Conservation (phyloP, 1,140 invertebrate genomes). For the Dendroctonus ponderosae region DNA sequence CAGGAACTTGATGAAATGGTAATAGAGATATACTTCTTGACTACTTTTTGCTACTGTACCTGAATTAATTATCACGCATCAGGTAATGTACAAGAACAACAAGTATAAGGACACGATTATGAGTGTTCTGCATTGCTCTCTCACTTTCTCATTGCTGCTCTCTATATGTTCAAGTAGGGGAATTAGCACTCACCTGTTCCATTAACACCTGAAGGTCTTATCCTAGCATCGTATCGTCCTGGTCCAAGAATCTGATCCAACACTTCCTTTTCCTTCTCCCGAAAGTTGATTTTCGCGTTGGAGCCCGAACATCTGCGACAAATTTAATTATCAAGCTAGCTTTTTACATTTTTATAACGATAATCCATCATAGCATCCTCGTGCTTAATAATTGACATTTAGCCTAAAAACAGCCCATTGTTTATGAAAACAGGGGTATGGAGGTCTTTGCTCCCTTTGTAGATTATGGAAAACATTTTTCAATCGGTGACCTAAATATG, state of each 20-base stretch:
- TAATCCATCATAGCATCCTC: no score
- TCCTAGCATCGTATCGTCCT: slow-evolving; percentile 87
- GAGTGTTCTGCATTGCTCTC: slow-evolving; percentile 2
- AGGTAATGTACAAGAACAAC: no score
- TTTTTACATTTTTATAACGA: no score
- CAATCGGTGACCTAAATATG: slow-evolving; percentile 10
- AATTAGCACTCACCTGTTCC: slow-evolving; percentile 74
- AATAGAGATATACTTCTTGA: no score
- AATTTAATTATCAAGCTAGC: not conserved
- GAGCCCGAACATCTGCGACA: slow-evolving; percentile 55
- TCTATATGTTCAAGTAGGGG: slow-evolving; percentile 26
- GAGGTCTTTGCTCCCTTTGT: slow-evolving; percentile 9
- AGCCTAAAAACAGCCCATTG: not conserved
- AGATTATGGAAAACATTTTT: slow-evolving; percentile 13
- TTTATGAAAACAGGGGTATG: not conserved
- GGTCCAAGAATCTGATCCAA: slow-evolving; percentile 89
- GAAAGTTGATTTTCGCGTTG: slow-evolving; percentile 76
- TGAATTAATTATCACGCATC: no score
- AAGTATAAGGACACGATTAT: no score
- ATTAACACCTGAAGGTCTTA: slow-evolving; percentile 87
- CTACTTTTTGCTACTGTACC: no score
- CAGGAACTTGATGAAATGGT: no score
- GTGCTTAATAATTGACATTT: no score
- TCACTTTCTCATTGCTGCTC: slow-evolving; percentile 21
- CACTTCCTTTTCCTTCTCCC: slow-evolving; percentile 92